A percentile compares a stretch with the other conserved stretches of the same genome.
These are phyloP conservation scores for Platysternon megacephalum DNA, from an alignment of 2,113 vertebrate genomes.

Conservation along the genomic window DNA sequence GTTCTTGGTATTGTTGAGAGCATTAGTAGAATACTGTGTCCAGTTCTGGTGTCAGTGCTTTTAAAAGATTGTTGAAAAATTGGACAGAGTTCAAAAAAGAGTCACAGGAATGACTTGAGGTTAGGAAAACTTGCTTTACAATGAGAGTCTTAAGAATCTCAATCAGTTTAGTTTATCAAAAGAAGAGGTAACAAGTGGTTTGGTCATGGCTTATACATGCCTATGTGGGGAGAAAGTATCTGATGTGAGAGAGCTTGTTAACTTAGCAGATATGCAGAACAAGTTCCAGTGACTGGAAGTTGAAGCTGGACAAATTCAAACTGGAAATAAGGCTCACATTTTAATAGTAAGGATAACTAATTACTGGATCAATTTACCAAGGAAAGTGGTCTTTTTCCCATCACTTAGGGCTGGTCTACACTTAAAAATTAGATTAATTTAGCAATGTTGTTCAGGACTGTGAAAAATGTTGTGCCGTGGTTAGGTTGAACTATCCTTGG, in stretches of 20 bases:
- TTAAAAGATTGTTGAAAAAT: neutral
- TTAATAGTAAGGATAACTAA: neutral
- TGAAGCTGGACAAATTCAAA: neutral
- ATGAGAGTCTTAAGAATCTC: neutral
- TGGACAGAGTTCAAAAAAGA: neutral
- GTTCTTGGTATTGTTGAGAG: neutral
- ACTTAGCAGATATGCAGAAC: neutral
- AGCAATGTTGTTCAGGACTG: no score
- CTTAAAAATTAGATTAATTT: no score
- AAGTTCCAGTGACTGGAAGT: neutral
- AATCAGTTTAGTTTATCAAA: neutral
- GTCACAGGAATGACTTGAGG: neutral
- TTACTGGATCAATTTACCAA: neutral
- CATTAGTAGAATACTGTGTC: neutral
- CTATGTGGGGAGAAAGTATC: neutral
- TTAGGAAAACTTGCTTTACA: neutral
- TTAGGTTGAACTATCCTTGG: no score
- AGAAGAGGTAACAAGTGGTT: neutral
- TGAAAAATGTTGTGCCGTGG: no score
- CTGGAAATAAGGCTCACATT: neutral
- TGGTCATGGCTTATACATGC: neutral
- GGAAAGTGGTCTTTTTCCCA: neutral
- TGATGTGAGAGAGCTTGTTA: neutral
- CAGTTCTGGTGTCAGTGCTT: neutral
- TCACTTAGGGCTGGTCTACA: neutral